These are phyloP conservation scores for Scytalopus superciliaris DNA, from an alignment of 2,113 vertebrate genomes.

Conservation along the genomic window DNA sequence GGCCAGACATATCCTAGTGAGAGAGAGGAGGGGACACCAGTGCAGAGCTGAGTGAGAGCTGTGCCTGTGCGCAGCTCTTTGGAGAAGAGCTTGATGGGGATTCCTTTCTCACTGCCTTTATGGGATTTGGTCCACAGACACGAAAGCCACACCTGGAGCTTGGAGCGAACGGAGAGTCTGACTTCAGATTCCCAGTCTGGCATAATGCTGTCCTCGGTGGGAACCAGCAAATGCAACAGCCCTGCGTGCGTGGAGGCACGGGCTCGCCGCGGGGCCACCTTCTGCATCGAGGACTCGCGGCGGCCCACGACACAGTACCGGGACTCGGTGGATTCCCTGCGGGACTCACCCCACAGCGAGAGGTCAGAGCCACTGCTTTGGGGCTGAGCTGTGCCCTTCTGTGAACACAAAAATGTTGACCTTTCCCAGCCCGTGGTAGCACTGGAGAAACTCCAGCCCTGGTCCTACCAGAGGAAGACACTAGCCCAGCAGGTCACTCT, in stretches of 20 bases:
- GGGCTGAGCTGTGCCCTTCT: background rate
- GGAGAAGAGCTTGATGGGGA: background rate
- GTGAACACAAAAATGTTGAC: background rate
- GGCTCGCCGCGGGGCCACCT: conserved; percentile 85
- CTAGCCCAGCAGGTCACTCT: background rate
- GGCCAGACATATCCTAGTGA: background rate
- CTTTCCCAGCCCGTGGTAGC: background rate
- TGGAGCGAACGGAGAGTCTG: conserved; percentile 91
- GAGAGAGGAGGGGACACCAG: background rate
- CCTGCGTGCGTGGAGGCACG: conserved; percentile 91
- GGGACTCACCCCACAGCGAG: conserved; percentile 95
- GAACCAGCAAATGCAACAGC: conserved; percentile 98
- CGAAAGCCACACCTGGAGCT: conserved; percentile 94
- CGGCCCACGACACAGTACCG: conserved; percentile 82
- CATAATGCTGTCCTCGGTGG: conserved; percentile 93
- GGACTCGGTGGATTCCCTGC: conserved; percentile 92
- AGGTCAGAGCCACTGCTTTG: conserved; percentile 78
- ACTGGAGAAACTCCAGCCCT: background rate
- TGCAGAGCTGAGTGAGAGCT: accelerated
- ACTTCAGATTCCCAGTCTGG: conserved; percentile 95
- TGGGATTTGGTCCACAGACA: conserved; percentile 78
- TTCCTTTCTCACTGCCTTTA: background rate
- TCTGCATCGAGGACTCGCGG: conserved; percentile 83
- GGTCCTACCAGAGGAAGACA: background rate
- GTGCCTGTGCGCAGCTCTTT: background rate